Evolutionary conservation across 2,888 invertebrate species (phyloP).

Genomic region (Tipula vernalis): DNA sequence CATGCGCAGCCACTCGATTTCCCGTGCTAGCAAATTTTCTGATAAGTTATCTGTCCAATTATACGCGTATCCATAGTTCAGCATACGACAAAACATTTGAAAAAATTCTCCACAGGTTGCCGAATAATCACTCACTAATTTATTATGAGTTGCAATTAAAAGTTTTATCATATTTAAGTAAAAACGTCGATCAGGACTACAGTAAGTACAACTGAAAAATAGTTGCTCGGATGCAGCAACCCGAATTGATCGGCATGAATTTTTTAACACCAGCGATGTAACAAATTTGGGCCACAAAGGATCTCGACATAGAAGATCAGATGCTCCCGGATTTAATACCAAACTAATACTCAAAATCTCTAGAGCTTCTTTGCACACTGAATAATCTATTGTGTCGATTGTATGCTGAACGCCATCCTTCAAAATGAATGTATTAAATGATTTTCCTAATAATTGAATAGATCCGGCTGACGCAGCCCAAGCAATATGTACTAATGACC

Average conservation of each 20-base stretch:
- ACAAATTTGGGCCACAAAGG: constrained; percentile 80
- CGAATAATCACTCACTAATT: constrained; percentile 30
- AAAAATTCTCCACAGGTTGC: constrained; percentile 35
- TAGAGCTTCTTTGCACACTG: constrained; percentile 81
- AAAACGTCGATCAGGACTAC: constrained; percentile 34
- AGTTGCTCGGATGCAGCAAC: constrained; percentile 35
- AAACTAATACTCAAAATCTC: constrained; percentile 85
- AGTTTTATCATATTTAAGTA: constrained; percentile 34
- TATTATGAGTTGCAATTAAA: constrained; percentile 30
- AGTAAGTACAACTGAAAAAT: constrained; percentile 34
- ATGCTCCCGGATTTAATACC: constrained; percentile 74
- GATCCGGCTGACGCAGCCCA: constrained; percentile 68
- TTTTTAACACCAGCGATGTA: constrained; percentile 75
- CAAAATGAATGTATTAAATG: background rate
- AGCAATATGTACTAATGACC: constrained; percentile 61
- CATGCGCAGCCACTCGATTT: constrained; percentile 37
- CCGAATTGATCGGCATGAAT: constrained; percentile 53
- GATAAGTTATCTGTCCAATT: constrained; percentile 33
- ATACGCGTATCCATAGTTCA: constrained; percentile 33
- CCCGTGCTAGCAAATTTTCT: constrained; percentile 31
- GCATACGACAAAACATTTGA: constrained; percentile 32
- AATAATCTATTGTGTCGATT: constrained; percentile 52
- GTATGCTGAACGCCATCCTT: constrained; percentile 34
- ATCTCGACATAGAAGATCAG: constrained; percentile 70
- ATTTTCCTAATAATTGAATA: constrained; percentile 46